phyloP scores from a whole-genome alignment of 2,797 vertebrate species.

The Cynodonichthys magdalenae region DNA sequence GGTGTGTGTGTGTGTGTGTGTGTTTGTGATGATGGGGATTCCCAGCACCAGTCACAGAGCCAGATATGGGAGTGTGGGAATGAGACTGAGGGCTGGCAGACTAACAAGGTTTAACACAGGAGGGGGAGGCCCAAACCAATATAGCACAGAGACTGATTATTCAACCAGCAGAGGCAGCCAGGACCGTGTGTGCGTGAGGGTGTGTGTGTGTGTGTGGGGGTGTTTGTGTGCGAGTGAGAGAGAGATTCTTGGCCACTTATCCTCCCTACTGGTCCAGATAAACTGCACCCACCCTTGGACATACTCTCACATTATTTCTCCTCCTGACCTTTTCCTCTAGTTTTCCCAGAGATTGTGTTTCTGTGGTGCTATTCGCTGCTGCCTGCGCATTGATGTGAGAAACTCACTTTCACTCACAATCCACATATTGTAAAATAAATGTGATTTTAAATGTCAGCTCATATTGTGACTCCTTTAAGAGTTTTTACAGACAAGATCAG shows the following conservation, averaged over 20 bases:
- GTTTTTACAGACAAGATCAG: slow-evolving; percentile 1
- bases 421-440: slow-evolving; percentile 31
- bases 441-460: slow-evolving; percentile 20
- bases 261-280: slow-evolving; percentile 54
- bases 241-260: slow-evolving; percentile 52
- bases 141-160: slow-evolving; percentile 75
- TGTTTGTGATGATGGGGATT: slow-evolving; percentile 66
- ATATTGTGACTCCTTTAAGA: background rate
- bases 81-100: slow-evolving; percentile 71
- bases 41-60: slow-evolving; percentile 65
- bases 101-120: slow-evolving; percentile 72
- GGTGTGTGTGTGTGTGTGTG: slow-evolving; percentile 31
- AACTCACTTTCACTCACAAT: slow-evolving; percentile 41
- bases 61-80: slow-evolving; percentile 78
- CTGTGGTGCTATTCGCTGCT: slow-evolving; percentile 52
- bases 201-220: slow-evolving; percentile 7
- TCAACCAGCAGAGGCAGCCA: slow-evolving; percentile 60
- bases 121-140: slow-evolving; percentile 71
- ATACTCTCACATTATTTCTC: slow-evolving; percentile 45
- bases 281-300: slow-evolving; percentile 63
- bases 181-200: slow-evolving; percentile 28
- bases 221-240: too few relatives aligned
- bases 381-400: slow-evolving; percentile 5
- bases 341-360: slow-evolving; percentile 58
- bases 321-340: slow-evolving; percentile 43